Percentiles rank a stretch among this genome's conserved stretches.
Conservation (phyloP, 37 sponge, comb jelly and placozoan genomes). For the Bolinopsis microptera region DNA sequence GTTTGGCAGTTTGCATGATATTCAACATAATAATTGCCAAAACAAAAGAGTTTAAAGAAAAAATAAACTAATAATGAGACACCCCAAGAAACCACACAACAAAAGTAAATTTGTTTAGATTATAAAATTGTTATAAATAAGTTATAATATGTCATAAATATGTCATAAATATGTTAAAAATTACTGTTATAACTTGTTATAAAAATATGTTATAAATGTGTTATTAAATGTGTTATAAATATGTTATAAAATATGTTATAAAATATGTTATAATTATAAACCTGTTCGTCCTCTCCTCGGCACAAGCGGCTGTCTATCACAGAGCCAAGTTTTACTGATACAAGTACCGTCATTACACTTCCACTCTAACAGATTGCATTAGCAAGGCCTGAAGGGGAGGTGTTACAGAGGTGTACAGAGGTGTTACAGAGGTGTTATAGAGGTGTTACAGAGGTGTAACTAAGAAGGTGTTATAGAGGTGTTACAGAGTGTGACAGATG, state of each 20-base stretch:
- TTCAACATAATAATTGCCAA: no score
- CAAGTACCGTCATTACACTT: neutral
- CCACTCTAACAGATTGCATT: neutral
- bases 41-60: no score
- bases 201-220: neutral
- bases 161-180: neutral
- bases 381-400: neutral
- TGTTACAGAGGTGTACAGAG: no score
- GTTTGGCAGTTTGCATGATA: no score
- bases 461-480: no score
- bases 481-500: no score
- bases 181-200: neutral
- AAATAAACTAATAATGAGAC: no score
- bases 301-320: slow-evolving; percentile 9
- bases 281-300: slow-evolving; percentile 23
- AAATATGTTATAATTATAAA: neutral
- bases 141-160: neutral
- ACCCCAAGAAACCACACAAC: no score
- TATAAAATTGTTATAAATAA: neutral
- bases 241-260: neutral
- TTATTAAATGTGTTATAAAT: neutral
- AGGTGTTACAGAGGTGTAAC: no score
- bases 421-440: no score
- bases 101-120: no score
- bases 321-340: neutral